Conservation (phyloP, 2,113 vertebrate species). For the Oenanthe oenanthe region DNA sequence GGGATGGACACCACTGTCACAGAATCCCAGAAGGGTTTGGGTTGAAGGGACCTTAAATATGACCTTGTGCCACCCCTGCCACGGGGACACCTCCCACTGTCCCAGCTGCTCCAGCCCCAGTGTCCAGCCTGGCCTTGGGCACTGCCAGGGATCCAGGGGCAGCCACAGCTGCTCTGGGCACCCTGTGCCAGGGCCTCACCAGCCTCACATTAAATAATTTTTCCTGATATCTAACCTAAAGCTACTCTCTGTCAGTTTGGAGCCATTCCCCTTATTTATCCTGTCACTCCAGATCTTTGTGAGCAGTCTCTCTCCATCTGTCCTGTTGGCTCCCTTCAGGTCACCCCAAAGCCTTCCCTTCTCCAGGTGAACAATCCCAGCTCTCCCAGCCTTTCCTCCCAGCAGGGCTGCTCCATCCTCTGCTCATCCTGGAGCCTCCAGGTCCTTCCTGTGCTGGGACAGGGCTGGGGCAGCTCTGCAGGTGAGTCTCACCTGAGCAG, state of each 20-base stretch:
- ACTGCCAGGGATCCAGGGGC: background rate
- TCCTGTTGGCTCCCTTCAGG: background rate
- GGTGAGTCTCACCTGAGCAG: background rate
- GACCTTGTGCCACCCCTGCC: background rate
- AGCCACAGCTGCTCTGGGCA: background rate
- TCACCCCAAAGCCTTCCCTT: background rate
- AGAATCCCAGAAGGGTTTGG: background rate
- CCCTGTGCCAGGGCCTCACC: background rate
- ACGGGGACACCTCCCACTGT: background rate
- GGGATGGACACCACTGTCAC: background rate
- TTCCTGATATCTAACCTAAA: background rate
- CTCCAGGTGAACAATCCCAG: background rate
- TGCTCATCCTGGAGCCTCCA: background rate
- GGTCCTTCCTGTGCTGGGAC: background rate
- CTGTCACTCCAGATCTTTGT: background rate
- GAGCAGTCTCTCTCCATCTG: background rate
- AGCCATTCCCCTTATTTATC: background rate
- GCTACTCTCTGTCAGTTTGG: background rate
- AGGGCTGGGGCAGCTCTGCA: background rate
- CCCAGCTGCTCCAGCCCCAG: background rate
- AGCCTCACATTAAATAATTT: background rate
- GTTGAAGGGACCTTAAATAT: background rate
- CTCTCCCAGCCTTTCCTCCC: background rate
- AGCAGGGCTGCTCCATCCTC: background rate
- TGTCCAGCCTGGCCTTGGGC: background rate